A percentile compares a stretch with the other conserved stretches of the same genome.
Conservation (phyloP, 1,140 invertebrate genomes). For the Drosophila novamexicana region DNA sequence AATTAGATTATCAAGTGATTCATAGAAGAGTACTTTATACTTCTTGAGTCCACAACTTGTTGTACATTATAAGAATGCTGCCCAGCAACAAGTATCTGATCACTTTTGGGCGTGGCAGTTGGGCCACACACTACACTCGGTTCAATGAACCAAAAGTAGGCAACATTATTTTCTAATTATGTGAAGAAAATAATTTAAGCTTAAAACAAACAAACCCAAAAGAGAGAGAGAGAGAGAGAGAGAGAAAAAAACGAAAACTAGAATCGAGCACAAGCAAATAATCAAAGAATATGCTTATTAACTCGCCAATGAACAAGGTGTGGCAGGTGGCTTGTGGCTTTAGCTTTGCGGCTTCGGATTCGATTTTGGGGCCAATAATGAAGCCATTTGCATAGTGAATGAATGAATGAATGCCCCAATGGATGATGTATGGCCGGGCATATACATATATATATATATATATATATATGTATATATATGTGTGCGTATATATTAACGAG, state of each 20-base stretch:
- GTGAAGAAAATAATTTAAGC: constrained; percentile 54
- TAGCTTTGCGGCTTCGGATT: not conserved
- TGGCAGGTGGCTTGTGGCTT: constrained; percentile 35
- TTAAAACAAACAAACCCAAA: constrained; percentile 57
- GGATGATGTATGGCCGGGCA: constrained; percentile 33
- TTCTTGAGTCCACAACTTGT: not conserved
- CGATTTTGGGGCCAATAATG: constrained; percentile 32
- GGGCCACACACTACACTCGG: constrained; percentile 40
- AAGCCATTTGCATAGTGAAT: constrained; percentile 49
- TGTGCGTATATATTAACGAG: not conserved
- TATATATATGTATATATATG: not conserved
- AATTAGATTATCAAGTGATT: too few relatives aligned
- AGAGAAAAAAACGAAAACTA: constrained; percentile 22
- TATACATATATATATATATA: constrained; percentile 16
- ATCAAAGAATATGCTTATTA: constrained; percentile 37
- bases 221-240: constrained; percentile 15
- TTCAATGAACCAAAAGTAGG: constrained; percentile 81
- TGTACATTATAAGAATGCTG: not conserved
- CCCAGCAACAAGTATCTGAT: not conserved
- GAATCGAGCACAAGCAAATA: constrained; percentile 62
- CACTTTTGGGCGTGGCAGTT: constrained; percentile 18
- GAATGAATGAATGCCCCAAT: constrained; percentile 26
- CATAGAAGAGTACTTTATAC: too few relatives aligned
- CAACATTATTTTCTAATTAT: constrained; percentile 72
- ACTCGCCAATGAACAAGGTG: constrained; percentile 34